Evolutionary conservation across 1,140 invertebrate species (phyloP), one percentile per base, ranked within the genome.

Genomic region (Streblospio benedicti): DNA sequence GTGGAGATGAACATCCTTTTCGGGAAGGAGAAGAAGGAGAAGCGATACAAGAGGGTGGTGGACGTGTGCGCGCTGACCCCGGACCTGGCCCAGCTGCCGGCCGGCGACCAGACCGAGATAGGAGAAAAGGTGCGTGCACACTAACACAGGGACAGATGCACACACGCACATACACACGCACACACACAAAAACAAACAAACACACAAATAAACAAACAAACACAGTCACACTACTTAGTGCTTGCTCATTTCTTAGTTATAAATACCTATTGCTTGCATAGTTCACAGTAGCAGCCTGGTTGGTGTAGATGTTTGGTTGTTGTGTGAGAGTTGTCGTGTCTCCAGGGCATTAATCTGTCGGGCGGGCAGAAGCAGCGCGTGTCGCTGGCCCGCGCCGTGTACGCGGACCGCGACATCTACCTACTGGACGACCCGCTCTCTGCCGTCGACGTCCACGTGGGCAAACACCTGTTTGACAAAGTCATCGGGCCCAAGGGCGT

Each of bases 1-100:
- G 78, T 93, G 14, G 80, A 84, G 47, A 85, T 91, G 33, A 93
- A 93, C 73, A 88, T 93, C 61, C 71, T 90, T 0, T 91, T 93
- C 75, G 89, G 74, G n/a, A 74, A 81, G 55, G 45, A 67, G 0
- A 87, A 63, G 79, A 84, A 68, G 66, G 58, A 72, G 47, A 52
- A 58, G 12, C 31, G 43, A 41, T 84, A 83, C 67, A 68, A 78
- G 16, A 70, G 65, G 44, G 79, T 80, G n/a, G 70, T 82, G 65
- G 79, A 84, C 71, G 70, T 78, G 65, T 76, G 81, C 76, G 64
- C 77, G 72, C 71, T 90, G 18, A 80, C 84, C 61, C 79, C 81
- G 5, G 89, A 91, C 73, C 70, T 91, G 58, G 81, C 84, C 5
- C 78, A 84, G 32, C 68, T 89, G 25, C 79, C 83, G 0, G 76